phyloP scores from a whole-genome alignment of 2,113 vertebrate species.

The Tragelaphus strepsiceros region DNA sequence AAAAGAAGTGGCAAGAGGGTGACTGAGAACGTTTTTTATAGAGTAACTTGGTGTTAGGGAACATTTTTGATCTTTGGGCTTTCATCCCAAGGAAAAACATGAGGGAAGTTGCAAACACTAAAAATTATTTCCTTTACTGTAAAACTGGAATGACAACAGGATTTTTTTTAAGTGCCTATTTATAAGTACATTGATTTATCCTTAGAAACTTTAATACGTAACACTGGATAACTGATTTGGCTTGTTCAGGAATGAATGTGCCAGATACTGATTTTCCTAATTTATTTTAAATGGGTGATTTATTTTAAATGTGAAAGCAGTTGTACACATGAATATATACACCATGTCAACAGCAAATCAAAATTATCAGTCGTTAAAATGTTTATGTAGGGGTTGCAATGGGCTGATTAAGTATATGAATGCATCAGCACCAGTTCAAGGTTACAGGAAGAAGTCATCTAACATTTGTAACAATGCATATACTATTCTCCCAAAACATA shows the following conservation, averaged over 20 bases:
- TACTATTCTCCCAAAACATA: background rate
- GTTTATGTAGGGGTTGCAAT: background rate
- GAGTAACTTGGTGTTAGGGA: background rate
- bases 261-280: background rate
- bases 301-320: background rate
- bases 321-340: background rate
- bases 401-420: background rate
- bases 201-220: background rate
- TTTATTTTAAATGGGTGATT: background rate
- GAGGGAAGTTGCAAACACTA: background rate
- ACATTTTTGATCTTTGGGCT: conserved; percentile 33
- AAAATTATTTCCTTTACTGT: background rate
- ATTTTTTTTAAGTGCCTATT: background rate
- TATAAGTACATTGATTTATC: background rate
- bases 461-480: background rate
- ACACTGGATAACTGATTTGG: background rate
- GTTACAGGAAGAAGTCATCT: background rate
- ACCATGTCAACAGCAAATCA: background rate
- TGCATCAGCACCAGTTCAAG: background rate
- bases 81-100: conserved; percentile 51
- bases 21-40: conserved; percentile 28
- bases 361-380: background rate
- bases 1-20: background rate
- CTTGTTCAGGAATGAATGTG: background rate
- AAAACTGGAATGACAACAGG: background rate